Evolutionary conservation across 2,113 vertebrate genomes (phyloP), one percentile per base, ranked within the genome.

Genomic region (Sebastes schlegelii): DNA sequence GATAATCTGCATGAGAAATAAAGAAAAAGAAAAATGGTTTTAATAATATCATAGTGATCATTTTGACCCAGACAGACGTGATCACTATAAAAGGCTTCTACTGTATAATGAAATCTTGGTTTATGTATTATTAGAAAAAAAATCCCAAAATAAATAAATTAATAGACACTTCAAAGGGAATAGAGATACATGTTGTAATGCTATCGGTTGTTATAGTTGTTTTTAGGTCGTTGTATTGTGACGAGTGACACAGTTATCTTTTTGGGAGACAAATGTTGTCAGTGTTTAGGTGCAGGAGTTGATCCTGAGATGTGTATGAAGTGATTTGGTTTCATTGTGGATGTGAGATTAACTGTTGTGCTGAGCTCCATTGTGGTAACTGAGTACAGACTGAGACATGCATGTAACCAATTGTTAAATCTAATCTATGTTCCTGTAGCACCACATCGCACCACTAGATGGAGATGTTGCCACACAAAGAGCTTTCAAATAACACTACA

Each of bases 381-480:
- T 43, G 1, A 1, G 23, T n/a, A 42, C 11, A 58, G 23, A 26
- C 10, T 55, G 14, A 77, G 5, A 17, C 13, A 4, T n/a, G 34
- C 1, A 1, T 2, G 2, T 17, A 54, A 43, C 74, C 34, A 45
- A 26, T 10, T 49, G 12, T 70, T 54, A 57, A 68, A 11, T 67
- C 6, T 19, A n/a, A 57, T 49, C 6, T 16, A 7, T 66, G 2
- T 65, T 72, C 8, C n/a, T 85, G 80, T 78, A 68, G 51, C 17
- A 74, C 80, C 34, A 23, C 3, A 0, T 65, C 13, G 74, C 16
- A 81, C 86, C 93, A 91, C 90, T 74, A 91, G 94, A 74, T 86
- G 92, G 92, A 7, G 67, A 21, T 71, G 13, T 89, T 87, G 63
- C 49, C 64, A 81, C 21, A 81, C 40, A 69, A 61, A 86, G 54